These are phyloP conservation scores for Drosophila ercepeae DNA, from an alignment of 1,140 invertebrate genomes.

Conservation along the genomic window DNA sequence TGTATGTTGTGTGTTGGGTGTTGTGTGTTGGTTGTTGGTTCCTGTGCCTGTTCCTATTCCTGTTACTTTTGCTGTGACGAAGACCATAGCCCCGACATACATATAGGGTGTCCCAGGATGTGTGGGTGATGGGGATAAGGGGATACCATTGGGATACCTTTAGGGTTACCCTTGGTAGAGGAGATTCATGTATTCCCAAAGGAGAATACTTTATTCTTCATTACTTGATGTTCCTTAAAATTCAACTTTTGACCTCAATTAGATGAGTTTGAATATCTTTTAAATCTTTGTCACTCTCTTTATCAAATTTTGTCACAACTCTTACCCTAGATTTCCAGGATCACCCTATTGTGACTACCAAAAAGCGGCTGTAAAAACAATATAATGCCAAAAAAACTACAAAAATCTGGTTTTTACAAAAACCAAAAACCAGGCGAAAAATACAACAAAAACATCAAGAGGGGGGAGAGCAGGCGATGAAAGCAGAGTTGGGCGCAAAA, in stretches of 20 bases:
- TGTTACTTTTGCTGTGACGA: constrained; percentile 54
- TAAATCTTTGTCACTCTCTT: no score
- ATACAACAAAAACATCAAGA: constrained; percentile 35
- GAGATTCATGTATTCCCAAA: no score
- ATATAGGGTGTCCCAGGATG: constrained; percentile 46
- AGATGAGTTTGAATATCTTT: no score
- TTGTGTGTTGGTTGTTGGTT: constrained; percentile 49
- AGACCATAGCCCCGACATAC: constrained; percentile 15
- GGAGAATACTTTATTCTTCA: no score
- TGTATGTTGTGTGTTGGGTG: constrained; percentile 14
- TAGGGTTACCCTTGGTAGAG: not conserved
- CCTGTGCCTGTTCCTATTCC: constrained; percentile 60
- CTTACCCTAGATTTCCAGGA: not conserved
- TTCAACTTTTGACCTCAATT: no score
- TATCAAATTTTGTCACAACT: not conserved
- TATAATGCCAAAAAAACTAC: constrained; percentile 82
- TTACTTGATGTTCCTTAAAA: no score
- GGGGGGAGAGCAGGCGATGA: constrained; percentile 50
- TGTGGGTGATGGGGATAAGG: constrained; percentile 23
- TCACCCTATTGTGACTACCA: constrained; percentile 64
- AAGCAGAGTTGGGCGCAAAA: constrained; percentile 47
- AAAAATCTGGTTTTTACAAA: constrained; percentile 81
- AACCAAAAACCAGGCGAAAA: constrained; percentile 59
- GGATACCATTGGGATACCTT: constrained; percentile 1
- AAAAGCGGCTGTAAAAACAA: constrained; percentile 81